A percentile compares a stretch with the other conserved stretches of the same genome.
Conservation (phyloP, 1,140 invertebrate species). For the Saccostrea glomerata region DNA sequence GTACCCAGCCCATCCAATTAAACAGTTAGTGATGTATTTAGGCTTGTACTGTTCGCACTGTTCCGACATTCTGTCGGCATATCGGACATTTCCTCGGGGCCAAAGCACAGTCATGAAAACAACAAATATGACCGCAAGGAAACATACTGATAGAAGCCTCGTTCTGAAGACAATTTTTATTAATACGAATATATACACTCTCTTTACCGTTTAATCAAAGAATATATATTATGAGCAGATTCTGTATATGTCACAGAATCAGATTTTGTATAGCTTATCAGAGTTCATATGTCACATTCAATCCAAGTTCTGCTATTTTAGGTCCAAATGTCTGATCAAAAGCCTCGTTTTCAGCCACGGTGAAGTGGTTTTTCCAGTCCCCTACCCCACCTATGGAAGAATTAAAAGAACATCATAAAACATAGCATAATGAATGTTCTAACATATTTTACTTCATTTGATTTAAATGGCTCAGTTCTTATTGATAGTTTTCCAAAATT, state of each 20-base stretch:
- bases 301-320: not conserved
- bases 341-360: not conserved
- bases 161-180: conserved; percentile 94
- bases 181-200: conserved; percentile 84
- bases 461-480: too few relatives aligned
- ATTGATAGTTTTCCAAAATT: too few relatives aligned
- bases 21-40: not conserved
- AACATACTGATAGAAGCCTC: conserved; percentile 92
- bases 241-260: too few relatives aligned
- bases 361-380: not conserved
- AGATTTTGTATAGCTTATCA: not conserved
- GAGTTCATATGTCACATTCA: not conserved
- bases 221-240: too few relatives aligned
- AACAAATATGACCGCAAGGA: conserved; percentile 92
- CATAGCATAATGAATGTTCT: not conserved
- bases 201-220: too few relatives aligned
- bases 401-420: not conserved
- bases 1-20: too few relatives aligned
- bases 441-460: not conserved
- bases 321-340: not conserved
- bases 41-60: conserved; percentile 60
- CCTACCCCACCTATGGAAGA: not conserved
- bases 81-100: conserved; percentile 89
- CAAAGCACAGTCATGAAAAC: conserved; percentile 88
- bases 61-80: conserved; percentile 82